Percentiles rank a stretch among this genome's conserved stretches.
These are phyloP conservation scores for Peromyscus melanophrys DNA, from an alignment of 2,797 vertebrate species.

Conservation along the genomic window DNA sequence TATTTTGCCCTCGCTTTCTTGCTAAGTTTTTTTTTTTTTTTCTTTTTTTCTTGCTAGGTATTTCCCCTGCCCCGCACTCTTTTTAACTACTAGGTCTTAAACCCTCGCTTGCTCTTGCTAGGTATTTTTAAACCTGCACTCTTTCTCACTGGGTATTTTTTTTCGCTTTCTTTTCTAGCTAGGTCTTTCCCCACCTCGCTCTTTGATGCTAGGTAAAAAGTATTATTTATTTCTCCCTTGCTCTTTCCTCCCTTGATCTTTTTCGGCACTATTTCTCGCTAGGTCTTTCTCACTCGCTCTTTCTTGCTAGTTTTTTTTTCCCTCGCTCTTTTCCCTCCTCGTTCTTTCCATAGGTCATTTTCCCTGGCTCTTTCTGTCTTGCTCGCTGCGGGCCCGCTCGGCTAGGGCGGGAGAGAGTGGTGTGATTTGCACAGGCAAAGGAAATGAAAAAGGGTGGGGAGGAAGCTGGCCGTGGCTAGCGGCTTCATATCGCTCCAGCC, in stretches of 20 bases:
- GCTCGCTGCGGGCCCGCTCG: not conserved
- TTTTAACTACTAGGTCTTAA: too few relatives aligned
- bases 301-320: not conserved
- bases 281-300: not conserved
- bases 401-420: not conserved
- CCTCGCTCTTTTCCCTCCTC: not conserved
- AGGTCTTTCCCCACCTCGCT: not conserved
- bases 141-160: not conserved
- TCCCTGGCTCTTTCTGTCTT: not conserved
- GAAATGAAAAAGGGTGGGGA: slow-evolving; percentile 73
- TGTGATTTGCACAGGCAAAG: slow-evolving; percentile 20
- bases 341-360: not conserved
- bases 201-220: not conserved
- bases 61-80: not conserved
- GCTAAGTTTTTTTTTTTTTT: not conserved
- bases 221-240: not conserved
- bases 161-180: not conserved
- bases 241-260: not conserved
- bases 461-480: not conserved
- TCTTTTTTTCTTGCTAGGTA: not conserved
- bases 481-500: not conserved
- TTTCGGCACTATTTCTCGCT: not conserved
- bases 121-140: not conserved
- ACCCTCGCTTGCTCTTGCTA: not conserved
- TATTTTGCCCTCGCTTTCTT: too few relatives aligned